Evolutionary conservation across 2,888 invertebrate genomes (phyloP).

Genomic region (Netelia inedita): DNA sequence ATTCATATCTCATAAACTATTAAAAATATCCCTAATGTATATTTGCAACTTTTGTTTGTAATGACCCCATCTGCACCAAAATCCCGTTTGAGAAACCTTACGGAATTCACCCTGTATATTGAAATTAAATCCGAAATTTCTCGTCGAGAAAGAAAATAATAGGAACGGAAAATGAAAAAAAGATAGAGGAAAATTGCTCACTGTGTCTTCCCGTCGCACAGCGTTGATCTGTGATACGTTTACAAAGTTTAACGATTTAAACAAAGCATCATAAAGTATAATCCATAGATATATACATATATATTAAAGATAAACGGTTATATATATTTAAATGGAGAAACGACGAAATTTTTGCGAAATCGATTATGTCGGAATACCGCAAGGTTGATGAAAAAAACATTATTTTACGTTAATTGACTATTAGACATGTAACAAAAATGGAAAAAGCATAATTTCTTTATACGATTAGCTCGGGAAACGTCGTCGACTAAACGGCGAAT

Average conservation of each 20-base stretch:
- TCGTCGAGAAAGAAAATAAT: conserved; percentile 57
- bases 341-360: conserved; percentile 49
- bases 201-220: conserved; percentile 82
- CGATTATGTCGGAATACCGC: conserved; percentile 10
- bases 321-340: conserved; percentile 40
- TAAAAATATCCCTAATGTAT: too few species aligned
- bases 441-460: conserved; percentile 2
- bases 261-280: conserved; percentile 63
- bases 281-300: conserved; percentile 56
- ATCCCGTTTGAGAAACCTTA: too few species aligned
- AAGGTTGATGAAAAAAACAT: conserved; percentile 3
- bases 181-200: conserved; percentile 72
- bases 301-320: conserved; percentile 35
- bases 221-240: conserved; percentile 78
- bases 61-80: too few species aligned
- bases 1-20: too few species aligned
- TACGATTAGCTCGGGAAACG: not conserved
- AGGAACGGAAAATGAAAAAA: conserved; percentile 32
- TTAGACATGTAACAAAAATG: not conserved
- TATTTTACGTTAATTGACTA: conserved; percentile 6
- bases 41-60: too few species aligned
- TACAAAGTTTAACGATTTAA: conserved; percentile 64
- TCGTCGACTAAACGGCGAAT: not conserved
- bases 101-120: too few species aligned
- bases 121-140: conserved; percentile 63